A percentile compares a stretch with the other conserved stretches of the same genome.
Evolutionary conservation across 2,888 invertebrate species (phyloP).

Genomic region (Gerris lacustris): DNA sequence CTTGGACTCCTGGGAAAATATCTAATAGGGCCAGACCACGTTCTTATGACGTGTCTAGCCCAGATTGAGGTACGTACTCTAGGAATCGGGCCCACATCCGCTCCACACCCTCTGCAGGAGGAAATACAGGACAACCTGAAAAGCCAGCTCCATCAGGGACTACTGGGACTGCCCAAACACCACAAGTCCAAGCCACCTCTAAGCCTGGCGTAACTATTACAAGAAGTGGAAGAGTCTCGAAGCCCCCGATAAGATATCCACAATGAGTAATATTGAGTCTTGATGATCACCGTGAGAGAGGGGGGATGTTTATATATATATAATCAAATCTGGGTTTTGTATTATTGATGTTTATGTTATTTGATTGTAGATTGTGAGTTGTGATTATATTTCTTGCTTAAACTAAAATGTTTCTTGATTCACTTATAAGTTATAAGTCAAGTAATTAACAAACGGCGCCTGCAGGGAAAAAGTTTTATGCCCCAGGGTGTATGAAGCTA

Average conservation of each 20-base stretch:
- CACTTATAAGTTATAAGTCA: too few relatives aligned
- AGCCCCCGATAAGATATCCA: background rate
- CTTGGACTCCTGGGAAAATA: too few relatives aligned
- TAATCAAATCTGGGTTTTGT: too few relatives aligned
- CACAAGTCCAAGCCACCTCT: background rate
- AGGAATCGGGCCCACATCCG: background rate
- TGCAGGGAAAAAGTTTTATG: too few relatives aligned
- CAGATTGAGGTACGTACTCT: background rate
- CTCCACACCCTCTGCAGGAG: background rate
- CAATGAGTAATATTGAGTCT: background rate
- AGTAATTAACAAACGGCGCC: too few relatives aligned
- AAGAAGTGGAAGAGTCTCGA: background rate
- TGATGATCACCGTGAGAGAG: background rate
- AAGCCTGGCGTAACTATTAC: background rate
- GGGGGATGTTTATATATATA: background rate
- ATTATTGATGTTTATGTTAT: too few relatives aligned
- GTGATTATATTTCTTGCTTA: too few relatives aligned
- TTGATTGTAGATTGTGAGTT: too few relatives aligned
- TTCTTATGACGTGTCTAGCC: conserved; percentile 9
- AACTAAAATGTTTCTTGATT: too few relatives aligned
- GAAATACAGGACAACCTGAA: background rate
- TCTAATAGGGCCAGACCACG: conserved; percentile 9
- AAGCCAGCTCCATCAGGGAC: background rate
- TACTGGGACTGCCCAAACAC: background rate
- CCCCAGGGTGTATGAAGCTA: too few relatives aligned